A percentile compares a stretch with the other conserved stretches of the same genome.
phyloP scores from a whole-genome alignment of 35 echinoderm and acorn worm genomes.

The Apostichopus californicus region DNA sequence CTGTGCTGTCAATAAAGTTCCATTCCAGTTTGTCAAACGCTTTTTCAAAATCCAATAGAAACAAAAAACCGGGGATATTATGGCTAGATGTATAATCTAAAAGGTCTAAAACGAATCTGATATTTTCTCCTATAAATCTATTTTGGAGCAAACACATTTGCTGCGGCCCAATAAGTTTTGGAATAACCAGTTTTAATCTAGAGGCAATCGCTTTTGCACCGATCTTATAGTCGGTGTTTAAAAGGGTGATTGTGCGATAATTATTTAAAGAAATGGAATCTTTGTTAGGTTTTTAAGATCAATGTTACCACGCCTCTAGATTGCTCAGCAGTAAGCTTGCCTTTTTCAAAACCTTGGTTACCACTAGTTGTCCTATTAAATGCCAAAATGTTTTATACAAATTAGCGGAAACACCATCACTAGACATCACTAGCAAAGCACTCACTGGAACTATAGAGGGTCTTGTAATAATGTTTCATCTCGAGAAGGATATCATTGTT shows the following conservation, averaged over 20 bases:
- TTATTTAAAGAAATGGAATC: constrained; percentile 15
- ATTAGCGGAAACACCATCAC: constrained; percentile 50
- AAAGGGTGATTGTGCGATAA: background rate
- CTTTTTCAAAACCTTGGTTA: background rate
- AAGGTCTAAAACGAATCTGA: too few relatives aligned
- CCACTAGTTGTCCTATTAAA: constrained; percentile 37
- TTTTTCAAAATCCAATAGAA: constrained; percentile 52
- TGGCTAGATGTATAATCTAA: background rate
- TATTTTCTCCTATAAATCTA: too few relatives aligned
- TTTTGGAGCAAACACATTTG: too few relatives aligned
- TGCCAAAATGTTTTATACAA: constrained; percentile 47
- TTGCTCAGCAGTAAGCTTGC: background rate
- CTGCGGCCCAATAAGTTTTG: too few relatives aligned
- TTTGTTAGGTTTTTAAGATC: constrained; percentile 48
- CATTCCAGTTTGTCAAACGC: constrained; percentile 46
- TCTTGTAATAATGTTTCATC: too few relatives aligned
- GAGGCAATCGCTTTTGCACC: too few relatives aligned
- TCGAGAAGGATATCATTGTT: too few relatives aligned
- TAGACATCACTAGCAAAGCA: background rate
- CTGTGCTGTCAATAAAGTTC: constrained; percentile 1
- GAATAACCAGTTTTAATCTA: too few relatives aligned
- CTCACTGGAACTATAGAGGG: background rate
- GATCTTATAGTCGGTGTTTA: too few relatives aligned
- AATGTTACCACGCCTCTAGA: constrained; percentile 28
- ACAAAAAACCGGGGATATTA: constrained; percentile 35